These are phyloP conservation scores for Spheniscus mendiculus DNA, from an alignment of 2,113 vertebrate genomes.

Conservation along the genomic window DNA sequence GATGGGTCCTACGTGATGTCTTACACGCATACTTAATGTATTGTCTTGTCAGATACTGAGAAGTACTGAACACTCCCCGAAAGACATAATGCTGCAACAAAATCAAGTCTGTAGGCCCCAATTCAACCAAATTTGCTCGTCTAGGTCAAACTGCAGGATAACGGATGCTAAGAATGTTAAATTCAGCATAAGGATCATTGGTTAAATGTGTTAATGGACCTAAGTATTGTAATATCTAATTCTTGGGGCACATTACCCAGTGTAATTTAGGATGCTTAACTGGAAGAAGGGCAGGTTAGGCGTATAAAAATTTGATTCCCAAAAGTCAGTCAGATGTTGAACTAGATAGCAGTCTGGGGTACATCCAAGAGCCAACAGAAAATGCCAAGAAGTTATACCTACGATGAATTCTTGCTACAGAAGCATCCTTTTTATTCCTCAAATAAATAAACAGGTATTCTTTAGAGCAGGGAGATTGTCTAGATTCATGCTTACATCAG, in stretches of 20 bases:
- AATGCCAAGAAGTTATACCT: not conserved
- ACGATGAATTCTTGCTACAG: not conserved
- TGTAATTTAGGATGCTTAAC: not conserved
- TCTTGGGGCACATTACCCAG: not conserved
- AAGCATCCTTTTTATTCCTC: not conserved
- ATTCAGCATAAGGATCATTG: not conserved
- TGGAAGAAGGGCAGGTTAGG: not conserved
- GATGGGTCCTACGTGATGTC: rapidly evolving
- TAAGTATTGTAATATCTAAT: not conserved
- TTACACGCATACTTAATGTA: not conserved
- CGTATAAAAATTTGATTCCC: not conserved
- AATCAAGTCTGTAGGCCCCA: not conserved
- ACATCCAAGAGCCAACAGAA: not conserved
- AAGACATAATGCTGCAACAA: not conserved
- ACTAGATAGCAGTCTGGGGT: not conserved
- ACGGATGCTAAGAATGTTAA: not conserved
- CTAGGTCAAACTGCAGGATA: not conserved
- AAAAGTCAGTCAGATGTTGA: not conserved
- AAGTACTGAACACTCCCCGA: not conserved
- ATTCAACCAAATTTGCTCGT: not conserved
- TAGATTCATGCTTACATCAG: not conserved
- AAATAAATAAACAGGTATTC: not conserved
- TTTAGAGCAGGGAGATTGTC: not conserved
- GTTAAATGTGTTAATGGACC: not conserved
- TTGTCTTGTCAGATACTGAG: not conserved